Percentiles rank a stretch among this genome's conserved stretches.
Conservation (phyloP, 2,113 vertebrate species). For the Phyllostomus discolor region DNA sequence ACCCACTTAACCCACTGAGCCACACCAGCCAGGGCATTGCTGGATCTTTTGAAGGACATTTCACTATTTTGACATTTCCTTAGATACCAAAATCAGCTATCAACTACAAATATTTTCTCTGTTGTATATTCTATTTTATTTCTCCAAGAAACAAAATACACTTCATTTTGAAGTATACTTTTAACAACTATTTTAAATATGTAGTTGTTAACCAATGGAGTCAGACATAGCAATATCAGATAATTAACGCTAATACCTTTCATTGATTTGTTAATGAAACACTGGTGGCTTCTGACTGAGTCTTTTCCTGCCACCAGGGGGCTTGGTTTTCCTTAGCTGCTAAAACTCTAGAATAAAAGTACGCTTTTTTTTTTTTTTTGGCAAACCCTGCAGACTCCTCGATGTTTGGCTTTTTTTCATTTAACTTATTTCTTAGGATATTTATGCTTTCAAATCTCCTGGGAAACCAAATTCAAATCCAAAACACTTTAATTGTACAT, state of each 20-base stretch:
- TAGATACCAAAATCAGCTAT: not conserved
- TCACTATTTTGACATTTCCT: not conserved
- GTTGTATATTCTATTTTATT: not conserved
- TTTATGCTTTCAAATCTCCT: not conserved
- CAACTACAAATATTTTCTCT: not conserved
- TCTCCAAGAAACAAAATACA: not conserved
- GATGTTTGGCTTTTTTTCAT: slow-evolving; percentile 10
- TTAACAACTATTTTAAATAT: not conserved
- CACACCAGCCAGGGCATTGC: too few relatives aligned
- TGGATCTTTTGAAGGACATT: not conserved
- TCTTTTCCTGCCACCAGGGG: slow-evolving; percentile 44
- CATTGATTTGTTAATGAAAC: not conserved
- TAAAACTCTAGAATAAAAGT: not conserved
- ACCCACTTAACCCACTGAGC: too few relatives aligned
- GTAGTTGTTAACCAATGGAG: not conserved
- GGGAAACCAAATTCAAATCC: not conserved
- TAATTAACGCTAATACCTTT: slow-evolving; percentile 29
- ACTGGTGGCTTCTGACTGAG: not conserved
- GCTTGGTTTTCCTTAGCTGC: slow-evolving; percentile 28
- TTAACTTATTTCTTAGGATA: slow-evolving; percentile 2
- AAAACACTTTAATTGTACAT: not conserved
- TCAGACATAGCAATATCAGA: not conserved
- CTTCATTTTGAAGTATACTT: slow-evolving; percentile 30
- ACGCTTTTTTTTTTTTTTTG: not conserved
- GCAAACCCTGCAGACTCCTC: not conserved